Conservation (phyloP, 1,140 invertebrate genomes). For the Drosophila persimilis region DNA sequence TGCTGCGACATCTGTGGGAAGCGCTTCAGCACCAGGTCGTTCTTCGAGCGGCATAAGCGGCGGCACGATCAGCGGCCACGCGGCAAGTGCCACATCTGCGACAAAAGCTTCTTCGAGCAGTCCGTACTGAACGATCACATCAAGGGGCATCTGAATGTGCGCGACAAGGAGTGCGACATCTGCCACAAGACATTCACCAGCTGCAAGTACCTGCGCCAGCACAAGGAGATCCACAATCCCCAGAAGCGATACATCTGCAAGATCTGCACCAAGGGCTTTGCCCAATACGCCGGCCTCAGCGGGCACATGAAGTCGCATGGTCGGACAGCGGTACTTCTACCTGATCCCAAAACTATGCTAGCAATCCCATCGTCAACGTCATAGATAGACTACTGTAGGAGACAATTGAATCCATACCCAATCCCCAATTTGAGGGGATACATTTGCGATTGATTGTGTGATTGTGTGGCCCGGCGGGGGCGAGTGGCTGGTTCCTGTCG, state of each 20-base stretch:
- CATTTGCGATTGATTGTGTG: too few relatives aligned
- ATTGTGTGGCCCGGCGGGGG: too few relatives aligned
- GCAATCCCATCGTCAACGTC: too few relatives aligned
- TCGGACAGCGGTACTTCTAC: background rate
- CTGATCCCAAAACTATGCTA: too few relatives aligned
- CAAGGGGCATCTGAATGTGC: conserved; percentile 51
- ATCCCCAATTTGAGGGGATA: too few relatives aligned
- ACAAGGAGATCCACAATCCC: conserved; percentile 52
- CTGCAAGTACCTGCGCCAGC: conserved; percentile 48
- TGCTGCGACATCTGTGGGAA: conserved; percentile 56
- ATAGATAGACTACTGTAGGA: background rate
- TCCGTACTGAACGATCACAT: conserved; percentile 48
- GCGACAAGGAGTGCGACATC: conserved; percentile 59
- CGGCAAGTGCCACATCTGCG: conserved; percentile 55
- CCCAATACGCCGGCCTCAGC: conserved; percentile 36
- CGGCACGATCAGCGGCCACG: conserved; percentile 47
- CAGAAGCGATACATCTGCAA: conserved; percentile 58
- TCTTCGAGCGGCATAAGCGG: conserved; percentile 41
- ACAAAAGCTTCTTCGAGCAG: conserved; percentile 45
- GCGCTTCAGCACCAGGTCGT: conserved; percentile 45
- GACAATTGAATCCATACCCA: background rate
- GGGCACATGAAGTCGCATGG: conserved; percentile 48
- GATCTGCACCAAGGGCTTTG: conserved; percentile 56
- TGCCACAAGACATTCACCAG: conserved; percentile 58
- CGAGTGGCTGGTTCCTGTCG: too few relatives aligned